These are phyloP conservation scores for Pogoniulus pusillus DNA, from an alignment of 2,797 vertebrate species.

Conservation along the genomic window DNA sequence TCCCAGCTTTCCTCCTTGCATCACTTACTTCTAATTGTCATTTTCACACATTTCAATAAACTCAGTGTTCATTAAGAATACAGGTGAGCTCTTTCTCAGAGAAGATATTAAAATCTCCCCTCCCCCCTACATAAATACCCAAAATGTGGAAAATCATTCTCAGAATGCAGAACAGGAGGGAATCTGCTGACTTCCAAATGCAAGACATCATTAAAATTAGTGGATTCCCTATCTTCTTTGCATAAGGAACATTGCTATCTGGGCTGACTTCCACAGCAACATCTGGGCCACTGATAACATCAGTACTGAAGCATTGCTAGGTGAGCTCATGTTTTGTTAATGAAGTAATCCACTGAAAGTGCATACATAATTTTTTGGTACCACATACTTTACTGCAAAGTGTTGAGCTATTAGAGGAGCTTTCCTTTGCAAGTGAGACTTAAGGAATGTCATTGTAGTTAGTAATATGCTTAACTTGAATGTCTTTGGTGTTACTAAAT, in stretches of 20 bases:
- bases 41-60: background rate
- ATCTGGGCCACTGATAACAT: constrained; percentile 64
- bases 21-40: background rate
- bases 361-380: constrained; percentile 44
- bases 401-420: background rate
- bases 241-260: constrained; percentile 45
- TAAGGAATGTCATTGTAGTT: background rate
- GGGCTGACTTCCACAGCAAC: constrained; percentile 64
- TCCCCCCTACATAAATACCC: background rate
- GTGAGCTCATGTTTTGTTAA: constrained; percentile 70
- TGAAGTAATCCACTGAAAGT: constrained; percentile 57
- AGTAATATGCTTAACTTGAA: background rate
- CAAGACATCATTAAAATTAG: constrained; percentile 41
- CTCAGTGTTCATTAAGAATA: background rate
- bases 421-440: constrained; percentile 20
- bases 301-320: constrained; percentile 62
- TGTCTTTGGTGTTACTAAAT: background rate
- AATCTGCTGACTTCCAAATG: constrained; percentile 31
- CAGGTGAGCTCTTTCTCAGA: background rate
- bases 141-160: constrained; percentile 21
- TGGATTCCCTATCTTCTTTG: constrained; percentile 51
- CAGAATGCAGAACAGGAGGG: constrained; percentile 9
- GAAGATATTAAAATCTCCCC: background rate
- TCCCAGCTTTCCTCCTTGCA: background rate
- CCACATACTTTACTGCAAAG: constrained; percentile 9